Conservation (phyloP, 2,888 invertebrate genomes). For the Drosophila melanosoma region DNA sequence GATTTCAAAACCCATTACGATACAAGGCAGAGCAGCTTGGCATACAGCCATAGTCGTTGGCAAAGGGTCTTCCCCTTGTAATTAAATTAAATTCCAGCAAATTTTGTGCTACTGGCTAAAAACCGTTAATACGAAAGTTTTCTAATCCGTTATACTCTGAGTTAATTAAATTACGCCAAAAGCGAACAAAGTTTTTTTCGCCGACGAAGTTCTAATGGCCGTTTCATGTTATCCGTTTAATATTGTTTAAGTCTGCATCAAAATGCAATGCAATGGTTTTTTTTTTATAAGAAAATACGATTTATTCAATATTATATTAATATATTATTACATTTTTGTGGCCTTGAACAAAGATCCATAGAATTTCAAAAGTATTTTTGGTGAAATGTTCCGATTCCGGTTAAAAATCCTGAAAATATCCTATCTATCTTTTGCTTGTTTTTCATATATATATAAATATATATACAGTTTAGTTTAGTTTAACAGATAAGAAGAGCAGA, state of each 20-base stretch:
- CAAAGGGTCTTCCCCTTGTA: not conserved
- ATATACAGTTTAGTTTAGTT: not conserved
- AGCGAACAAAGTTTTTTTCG: not conserved
- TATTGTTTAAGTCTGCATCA: not conserved
- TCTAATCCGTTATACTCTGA: not conserved
- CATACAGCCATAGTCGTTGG: not conserved
- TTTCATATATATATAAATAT: not conserved
- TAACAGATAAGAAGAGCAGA: not conserved
- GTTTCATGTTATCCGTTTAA: not conserved
- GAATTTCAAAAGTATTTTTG: not conserved
- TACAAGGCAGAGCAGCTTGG: constrained; percentile 5
- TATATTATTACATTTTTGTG: not conserved
- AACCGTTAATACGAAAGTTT: not conserved
- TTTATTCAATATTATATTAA: not conserved
- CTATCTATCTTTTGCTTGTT: too few species aligned
- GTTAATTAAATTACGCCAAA: not conserved
- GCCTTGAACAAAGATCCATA: not conserved
- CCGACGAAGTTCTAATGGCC: not conserved
- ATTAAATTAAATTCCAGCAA: constrained; percentile 2
- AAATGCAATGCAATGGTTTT: not conserved
- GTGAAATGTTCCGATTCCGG: not conserved
- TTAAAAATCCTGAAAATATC: too few species aligned
- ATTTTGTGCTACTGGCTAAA: not conserved
- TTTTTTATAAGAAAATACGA: not conserved
- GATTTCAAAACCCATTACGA: constrained; percentile 55